Evolutionary conservation across 2,797 vertebrate genomes (phyloP).

Genomic region (Squalus acanthias): DNA sequence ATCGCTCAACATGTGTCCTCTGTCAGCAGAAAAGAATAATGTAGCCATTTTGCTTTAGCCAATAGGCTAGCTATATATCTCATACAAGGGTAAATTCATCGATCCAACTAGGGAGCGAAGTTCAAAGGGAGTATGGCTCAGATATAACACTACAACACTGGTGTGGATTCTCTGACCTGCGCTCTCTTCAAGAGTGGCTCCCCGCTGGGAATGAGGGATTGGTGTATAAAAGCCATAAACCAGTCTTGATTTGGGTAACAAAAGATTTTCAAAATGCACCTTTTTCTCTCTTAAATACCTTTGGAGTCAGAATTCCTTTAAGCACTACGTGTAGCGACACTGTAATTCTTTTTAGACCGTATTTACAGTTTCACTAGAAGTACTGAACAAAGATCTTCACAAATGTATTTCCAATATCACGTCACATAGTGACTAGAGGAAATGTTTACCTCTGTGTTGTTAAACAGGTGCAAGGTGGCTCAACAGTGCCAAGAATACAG

Average conservation of each 20-base stretch:
- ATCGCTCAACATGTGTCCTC: too few species aligned
- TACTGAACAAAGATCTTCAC: neutral
- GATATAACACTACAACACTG: neutral
- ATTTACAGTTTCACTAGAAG: neutral
- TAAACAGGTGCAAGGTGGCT: neutral
- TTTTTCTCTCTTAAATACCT: neutral
- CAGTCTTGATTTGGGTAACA: too few species aligned
- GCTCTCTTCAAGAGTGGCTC: neutral
- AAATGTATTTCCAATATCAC: neutral
- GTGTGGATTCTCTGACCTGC: neutral
- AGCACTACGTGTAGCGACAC: too few species aligned
- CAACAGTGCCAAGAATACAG: neutral
- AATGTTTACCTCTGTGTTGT: neutral
- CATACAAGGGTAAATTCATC: neutral
- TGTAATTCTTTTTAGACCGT: neutral
- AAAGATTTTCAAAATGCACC: neutral
- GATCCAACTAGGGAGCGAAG: neutral
- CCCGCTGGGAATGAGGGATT: neutral
- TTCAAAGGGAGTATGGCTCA: neutral
- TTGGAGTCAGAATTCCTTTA: neutral
- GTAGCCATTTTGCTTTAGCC: neutral
- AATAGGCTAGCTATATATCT: neutral
- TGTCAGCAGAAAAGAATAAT: neutral
- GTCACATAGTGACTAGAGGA: neutral
- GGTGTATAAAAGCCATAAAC: neutral